A percentile compares a stretch with the other conserved stretches of the same genome.
phyloP scores from a whole-genome alignment of 2,797 vertebrate genomes.

The Spheniscus humboldti region DNA sequence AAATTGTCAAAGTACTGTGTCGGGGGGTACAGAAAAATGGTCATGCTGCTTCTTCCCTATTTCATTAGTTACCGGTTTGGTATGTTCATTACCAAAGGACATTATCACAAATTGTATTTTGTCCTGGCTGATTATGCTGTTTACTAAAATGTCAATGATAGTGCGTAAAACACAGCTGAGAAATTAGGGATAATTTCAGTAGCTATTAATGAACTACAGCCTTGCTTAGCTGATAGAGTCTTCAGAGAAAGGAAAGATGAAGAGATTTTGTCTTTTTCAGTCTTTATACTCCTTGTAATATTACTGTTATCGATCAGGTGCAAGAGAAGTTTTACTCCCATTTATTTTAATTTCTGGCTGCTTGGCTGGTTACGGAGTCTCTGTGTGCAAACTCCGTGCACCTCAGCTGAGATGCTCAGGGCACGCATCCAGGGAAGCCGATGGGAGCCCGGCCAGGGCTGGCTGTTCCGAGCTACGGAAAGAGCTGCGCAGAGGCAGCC shows the following conservation, averaged over 20 bases:
- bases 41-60: not conserved
- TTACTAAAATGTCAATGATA: not conserved
- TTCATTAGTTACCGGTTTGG: not conserved
- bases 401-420: not conserved
- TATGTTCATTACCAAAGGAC: not conserved
- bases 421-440: accelerated
- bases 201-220: not conserved
- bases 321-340: not conserved
- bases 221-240: not conserved
- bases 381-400: not conserved
- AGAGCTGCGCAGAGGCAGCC: not conserved
- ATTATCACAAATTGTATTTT: not conserved
- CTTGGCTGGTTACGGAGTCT: not conserved
- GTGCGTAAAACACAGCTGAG: not conserved
- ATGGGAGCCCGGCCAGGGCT: accelerated
- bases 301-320: not conserved
- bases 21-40: not conserved
- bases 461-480: not conserved
- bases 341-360: not conserved
- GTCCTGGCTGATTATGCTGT: not conserved
- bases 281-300: not conserved
- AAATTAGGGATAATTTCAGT: not conserved
- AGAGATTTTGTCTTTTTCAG: not conserved
- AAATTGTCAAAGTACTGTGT: not conserved
- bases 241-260: not conserved